Base-by-base conservation (phyloP, 2,113 vertebrate genomes). In the Mobula hypostoma region DNA sequence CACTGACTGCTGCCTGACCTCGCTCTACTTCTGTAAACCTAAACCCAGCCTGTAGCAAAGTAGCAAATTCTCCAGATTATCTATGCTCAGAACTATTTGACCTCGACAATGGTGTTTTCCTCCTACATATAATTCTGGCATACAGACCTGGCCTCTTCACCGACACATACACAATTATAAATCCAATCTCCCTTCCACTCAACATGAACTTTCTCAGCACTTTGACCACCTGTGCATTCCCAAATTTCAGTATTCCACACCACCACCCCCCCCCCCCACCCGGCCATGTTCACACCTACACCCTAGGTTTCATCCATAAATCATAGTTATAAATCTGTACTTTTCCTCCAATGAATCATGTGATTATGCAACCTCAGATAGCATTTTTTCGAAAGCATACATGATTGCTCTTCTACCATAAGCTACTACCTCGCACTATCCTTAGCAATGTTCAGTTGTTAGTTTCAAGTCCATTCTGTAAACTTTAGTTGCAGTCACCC, bases 1-100 rank as follows among this genome's bases (percentile, higher is more conserved):
- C 24, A 40, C 91, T 56, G 70, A 74, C 91, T 93, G 91, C 91
- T 74, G 70, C 1, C 66, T 76, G 91, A 93, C 70, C 91, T 93
- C 70, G 4, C 91, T 56, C 70, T 7, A 93, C 40, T 93, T 93
- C 19, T 24, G 19, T 19, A 56, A 40, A 11, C 56, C 70, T 70
- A 76, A 74, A 93, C 14, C 68, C 7, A 74, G 70, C 70, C 36
- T 56, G 70, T 56, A 76, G 91, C 70, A 66, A n/a, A n/a, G n/a
- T 0, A 32, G 63, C 29, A 61, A 61, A 21, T 29, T 87, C 56
- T 27, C 19, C 40, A 61, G 56, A 27, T 87, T 21, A 93, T 70
- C 72, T 14, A 76, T 14, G 40, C 11, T 93, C 68, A n/a, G 5
- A 74, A 19, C 36, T 92, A 88, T 74, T 92, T 91, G 32, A 68